phyloP scores from a whole-genome alignment of 2,888 invertebrate species.

The Galerucella pusilla region DNA sequence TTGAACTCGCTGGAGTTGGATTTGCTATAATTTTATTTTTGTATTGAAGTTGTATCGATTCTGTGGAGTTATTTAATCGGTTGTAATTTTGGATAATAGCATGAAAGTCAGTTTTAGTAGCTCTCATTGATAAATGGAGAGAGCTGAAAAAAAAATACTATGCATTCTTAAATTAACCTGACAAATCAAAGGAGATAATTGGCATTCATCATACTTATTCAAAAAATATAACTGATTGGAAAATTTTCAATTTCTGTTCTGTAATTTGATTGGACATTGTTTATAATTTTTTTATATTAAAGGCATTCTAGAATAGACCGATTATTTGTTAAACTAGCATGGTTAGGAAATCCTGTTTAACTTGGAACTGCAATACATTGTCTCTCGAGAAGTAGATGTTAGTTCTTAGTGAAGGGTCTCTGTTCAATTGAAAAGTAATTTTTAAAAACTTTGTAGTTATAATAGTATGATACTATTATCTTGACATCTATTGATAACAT shows the following conservation, averaged over 20 bases:
- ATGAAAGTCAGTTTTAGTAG: background rate
- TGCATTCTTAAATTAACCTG: no score
- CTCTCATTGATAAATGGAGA: background rate
- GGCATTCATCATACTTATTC: background rate
- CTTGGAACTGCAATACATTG: no score
- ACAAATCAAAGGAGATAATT: background rate
- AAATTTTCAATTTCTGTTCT: background rate
- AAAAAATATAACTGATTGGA: background rate
- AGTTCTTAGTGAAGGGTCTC: no score
- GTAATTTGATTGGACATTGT: background rate
- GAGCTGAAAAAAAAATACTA: no score
- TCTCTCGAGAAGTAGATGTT: no score
- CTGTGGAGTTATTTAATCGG: background rate
- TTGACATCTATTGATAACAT: no score
- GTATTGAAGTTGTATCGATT: background rate
- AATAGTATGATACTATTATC: no score
- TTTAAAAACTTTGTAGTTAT: no score
- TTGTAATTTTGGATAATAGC: background rate
- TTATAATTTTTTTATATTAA: background rate
- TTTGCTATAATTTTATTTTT: slow-evolving; percentile 7
- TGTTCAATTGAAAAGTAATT: no score
- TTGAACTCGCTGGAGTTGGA: slow-evolving; percentile 6
- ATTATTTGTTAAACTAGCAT: background rate
- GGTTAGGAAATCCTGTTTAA: no score
- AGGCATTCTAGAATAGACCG: background rate